These are phyloP conservation scores for Eristalis arbustorum DNA, from an alignment of 2,888 invertebrate species.

Conservation along the genomic window DNA sequence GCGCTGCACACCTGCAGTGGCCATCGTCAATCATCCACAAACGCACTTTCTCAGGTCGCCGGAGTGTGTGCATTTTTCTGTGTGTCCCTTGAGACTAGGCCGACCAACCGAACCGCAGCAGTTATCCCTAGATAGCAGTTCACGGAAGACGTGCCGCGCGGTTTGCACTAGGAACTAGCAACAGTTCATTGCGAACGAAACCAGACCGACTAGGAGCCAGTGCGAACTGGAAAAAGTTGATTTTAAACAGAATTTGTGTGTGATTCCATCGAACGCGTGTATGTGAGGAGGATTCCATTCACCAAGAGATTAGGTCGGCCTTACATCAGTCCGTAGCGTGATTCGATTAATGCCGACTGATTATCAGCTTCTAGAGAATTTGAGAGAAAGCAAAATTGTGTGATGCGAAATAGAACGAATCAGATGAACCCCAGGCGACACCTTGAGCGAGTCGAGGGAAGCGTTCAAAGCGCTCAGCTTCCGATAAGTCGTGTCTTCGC, in stretches of 20 bases:
- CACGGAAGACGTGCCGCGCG: conserved; percentile 19
- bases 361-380: conserved; percentile 28
- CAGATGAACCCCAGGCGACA: not conserved
- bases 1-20: conserved; percentile 6
- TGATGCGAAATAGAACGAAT: not conserved
- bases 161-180: not conserved
- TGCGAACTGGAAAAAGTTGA: conserved; percentile 15
- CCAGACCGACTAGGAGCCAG: not conserved
- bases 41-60: conserved; percentile 3
- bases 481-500: not conserved
- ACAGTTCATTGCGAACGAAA: not conserved
- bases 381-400: not conserved
- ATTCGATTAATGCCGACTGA: not conserved
- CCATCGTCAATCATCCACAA: conserved; percentile 31
- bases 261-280: not conserved
- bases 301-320: not conserved
- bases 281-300: not conserved
- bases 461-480: too few relatives aligned
- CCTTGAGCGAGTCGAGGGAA: not conserved
- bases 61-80: conserved; percentile 12
- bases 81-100: conserved; percentile 25
- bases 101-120: conserved; percentile 7
- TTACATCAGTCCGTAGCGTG: conserved; percentile 28
- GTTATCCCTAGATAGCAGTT: conserved; percentile 30
- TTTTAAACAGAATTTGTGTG: not conserved